Base-by-base conservation (phyloP, 2,888 invertebrate species). In the Cantharis rufa region DNA sequence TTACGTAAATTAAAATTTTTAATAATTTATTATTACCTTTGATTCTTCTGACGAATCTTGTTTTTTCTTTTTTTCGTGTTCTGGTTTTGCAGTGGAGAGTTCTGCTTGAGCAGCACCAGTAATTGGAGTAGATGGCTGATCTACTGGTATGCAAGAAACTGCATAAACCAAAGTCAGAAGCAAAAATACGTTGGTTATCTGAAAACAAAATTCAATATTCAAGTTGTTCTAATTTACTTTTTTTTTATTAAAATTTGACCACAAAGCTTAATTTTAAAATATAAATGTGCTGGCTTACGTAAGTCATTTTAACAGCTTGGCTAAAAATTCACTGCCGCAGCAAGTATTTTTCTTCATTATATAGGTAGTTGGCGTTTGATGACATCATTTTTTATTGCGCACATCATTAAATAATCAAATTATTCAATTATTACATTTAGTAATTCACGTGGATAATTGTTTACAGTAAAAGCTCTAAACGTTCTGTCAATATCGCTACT, bases 21-120 rank as follows among this genome's bases (percentile, higher is more conserved):
- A 15, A 16, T n/a, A 16, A 62, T 28, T 11, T 11, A 10, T 28
- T 28, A 28, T 71, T 62, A 71, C 71, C 63, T 71, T 62, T 11
- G 71, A 71, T 71, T 71, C 71, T 28, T 71, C 71, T 16, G 71
- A 71, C 10, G 71, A 71, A 24, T 18, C n/a, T 21, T 66, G 64
- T 66, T 66, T 18, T 21, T 21, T 21, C n/a, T 21, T 24, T 18
- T 9, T 21, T 21, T 21, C 15, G 1, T 66, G 21, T 66, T 18
- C n/a, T 21, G 21, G 9, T 13, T 3, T 13, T 9, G 64, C n/a
- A 2, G 64, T 66, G 3, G 64, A 66, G 21, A 66, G 1, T 9
- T 66, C 64, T 21, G 24, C 4, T n/a, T 11, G n/a, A 24, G 63
- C 15, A 13, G 28, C 27, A 15, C 7, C 9, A n/a, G 48, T 48